A percentile compares a stretch with the other conserved stretches of the same genome.
These are phyloP conservation scores for Fulica atra DNA, from an alignment of 2,113 vertebrate species.

Conservation along the genomic window DNA sequence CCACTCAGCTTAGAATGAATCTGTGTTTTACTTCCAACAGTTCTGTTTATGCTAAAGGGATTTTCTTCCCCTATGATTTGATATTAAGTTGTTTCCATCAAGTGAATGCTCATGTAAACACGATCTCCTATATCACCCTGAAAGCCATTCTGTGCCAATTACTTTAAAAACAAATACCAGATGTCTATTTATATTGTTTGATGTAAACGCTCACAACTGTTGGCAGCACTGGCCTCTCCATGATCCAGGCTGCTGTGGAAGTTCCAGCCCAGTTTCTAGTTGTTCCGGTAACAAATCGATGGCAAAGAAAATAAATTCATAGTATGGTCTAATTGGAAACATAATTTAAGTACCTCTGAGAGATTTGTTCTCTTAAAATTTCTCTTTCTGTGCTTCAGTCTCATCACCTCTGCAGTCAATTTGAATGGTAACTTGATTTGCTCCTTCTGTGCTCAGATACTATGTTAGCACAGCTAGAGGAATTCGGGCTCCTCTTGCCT, in stretches of 20 bases:
- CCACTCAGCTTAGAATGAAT: conserved; percentile 32
- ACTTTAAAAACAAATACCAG: conserved; percentile 63
- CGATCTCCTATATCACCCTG: conserved; percentile 61
- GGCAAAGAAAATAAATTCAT: not conserved
- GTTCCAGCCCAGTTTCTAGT: not conserved
- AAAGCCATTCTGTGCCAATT: conserved; percentile 49
- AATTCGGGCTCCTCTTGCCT: not conserved
- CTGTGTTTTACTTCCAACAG: conserved; percentile 55
- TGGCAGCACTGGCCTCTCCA: not conserved
- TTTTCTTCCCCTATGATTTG: conserved; percentile 23
- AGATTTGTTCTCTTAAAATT: not conserved
- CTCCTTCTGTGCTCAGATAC: not conserved
- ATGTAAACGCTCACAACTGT: conserved; percentile 33
- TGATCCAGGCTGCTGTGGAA: not conserved
- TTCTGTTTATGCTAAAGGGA: conserved; percentile 57
- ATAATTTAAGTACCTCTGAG: not conserved
- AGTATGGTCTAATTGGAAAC: not conserved
- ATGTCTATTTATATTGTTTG: conserved; percentile 58
- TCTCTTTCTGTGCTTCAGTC: not conserved
- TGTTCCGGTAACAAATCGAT: not conserved
- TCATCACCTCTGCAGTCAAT: not conserved
- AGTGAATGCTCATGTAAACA: conserved; percentile 59
- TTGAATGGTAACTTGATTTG: not conserved
- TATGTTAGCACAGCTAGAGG: not conserved
- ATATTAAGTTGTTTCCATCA: conserved; percentile 69